Evolutionary conservation across 2,113 vertebrate genomes (phyloP).

Genomic region (Calidris pugnax): DNA sequence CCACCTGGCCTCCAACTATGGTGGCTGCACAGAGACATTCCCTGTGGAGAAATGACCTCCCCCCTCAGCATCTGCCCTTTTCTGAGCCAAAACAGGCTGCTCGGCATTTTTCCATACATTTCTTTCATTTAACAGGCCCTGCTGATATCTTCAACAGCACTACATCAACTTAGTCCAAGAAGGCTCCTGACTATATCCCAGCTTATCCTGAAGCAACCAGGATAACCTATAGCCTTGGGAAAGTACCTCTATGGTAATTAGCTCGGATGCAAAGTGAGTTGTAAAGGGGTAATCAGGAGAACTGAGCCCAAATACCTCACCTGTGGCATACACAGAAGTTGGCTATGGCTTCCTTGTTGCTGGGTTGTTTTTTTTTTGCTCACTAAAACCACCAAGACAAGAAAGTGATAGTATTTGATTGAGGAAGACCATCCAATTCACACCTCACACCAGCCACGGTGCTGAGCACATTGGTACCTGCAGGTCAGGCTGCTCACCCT

Average conservation of each 20-base stretch:
- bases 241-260: background rate
- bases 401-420: background rate
- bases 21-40: background rate
- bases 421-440: background rate
- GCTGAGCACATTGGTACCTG: background rate
- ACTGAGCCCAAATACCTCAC: background rate
- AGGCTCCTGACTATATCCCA: background rate
- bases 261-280: background rate
- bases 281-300: background rate
- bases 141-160: background rate
- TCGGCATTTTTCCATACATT: background rate
- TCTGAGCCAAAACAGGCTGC: background rate
- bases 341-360: background rate
- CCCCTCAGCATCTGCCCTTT: background rate
- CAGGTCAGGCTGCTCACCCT: background rate
- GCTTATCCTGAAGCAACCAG: background rate
- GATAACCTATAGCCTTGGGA: background rate
- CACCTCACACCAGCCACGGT: background rate
- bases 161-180: background rate
- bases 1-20: too few species aligned
- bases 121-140: background rate
- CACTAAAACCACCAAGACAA: background rate
- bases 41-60: background rate
- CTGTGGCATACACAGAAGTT: accelerated
- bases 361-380: background rate